Evolutionary conservation across 1,140 invertebrate genomes (phyloP), one percentile per base, ranked within the genome.

Genomic region (Antheraea pernyi): DNA sequence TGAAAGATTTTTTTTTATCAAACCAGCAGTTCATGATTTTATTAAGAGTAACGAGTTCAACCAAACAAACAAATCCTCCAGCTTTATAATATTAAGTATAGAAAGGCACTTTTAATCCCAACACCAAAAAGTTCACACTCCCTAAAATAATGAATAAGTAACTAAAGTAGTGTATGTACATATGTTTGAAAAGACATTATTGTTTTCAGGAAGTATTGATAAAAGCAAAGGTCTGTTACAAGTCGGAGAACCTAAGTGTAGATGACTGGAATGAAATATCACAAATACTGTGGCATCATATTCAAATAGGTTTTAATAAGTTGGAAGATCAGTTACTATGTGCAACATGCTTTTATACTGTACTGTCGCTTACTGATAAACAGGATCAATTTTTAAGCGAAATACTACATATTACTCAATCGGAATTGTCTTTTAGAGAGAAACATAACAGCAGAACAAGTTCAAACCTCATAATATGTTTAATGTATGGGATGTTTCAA

Each of bases 401-500:
- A 70, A 64, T 91, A 37, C 42, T 72, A n/a, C 46, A 77, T 61
- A 68, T 80, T 19, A 69, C 89, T 59, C 67, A 76, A 46, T 62
- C 83, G 61, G 73, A 84, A 67, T 59, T 79, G 22, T 9, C 60
- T 76, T 10, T 48, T 48, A 68, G 74, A 70, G 66, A 42, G 78
- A 39, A 69, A 67, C 22, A 11, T 64, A 37, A 63, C 3, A 65
- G 69, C 58, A 67, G 37, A 68, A 61, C 36, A 37, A 77, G 65
- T 63, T 76, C 69, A 65, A 68, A 39, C 19, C 65, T 48, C 69
- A 77, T 69, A 13, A 67, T 84, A 7, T 84, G 84, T 36, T 66
- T 91, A 19, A 89, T 89, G 72, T 91, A 91, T 82, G 91, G 92
- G 65, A 68, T 93, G 37, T 92, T 91, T 72, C 89, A 93, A 71